A percentile compares a stretch with the other conserved stretches of the same genome.
Conservation (phyloP, 2,888 invertebrate species). For the Leptinotarsa juncta region DNA sequence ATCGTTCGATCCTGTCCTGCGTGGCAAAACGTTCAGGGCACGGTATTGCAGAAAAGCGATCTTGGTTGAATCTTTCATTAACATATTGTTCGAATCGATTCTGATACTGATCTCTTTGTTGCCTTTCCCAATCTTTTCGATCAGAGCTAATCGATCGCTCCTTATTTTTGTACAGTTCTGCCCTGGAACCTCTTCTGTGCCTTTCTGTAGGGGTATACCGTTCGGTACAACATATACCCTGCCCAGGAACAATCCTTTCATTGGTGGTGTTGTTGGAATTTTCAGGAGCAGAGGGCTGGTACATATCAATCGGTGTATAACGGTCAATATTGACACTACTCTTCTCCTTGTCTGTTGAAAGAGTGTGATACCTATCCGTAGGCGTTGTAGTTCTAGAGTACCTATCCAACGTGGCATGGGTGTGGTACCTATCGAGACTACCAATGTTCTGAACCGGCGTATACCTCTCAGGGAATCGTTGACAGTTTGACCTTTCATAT, state of each 20-base stretch:
- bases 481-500: slow-evolving; percentile 50
- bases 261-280: slow-evolving; percentile 35
- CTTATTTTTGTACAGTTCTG: slow-evolving; percentile 49
- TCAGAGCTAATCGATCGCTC: slow-evolving; percentile 55
- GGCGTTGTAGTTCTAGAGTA: slow-evolving; percentile 62
- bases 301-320: slow-evolving; percentile 58
- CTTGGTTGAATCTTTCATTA: slow-evolving; percentile 46
- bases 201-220: slow-evolving; percentile 59
- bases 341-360: slow-evolving; percentile 65
- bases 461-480: slow-evolving; percentile 57
- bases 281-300: slow-evolving; percentile 55
- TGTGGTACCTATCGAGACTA: slow-evolving; percentile 61
- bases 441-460: slow-evolving; percentile 56
- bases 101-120: slow-evolving; percentile 45
- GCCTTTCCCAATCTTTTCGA: slow-evolving; percentile 51
- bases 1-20: slow-evolving; percentile 53
- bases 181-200: slow-evolving; percentile 53
- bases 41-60: slow-evolving; percentile 60
- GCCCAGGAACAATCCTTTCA: slow-evolving; percentile 49
- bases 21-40: slow-evolving; percentile 63
- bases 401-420: slow-evolving; percentile 54
- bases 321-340: slow-evolving; percentile 61
- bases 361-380: slow-evolving; percentile 61
- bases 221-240: slow-evolving; percentile 56
- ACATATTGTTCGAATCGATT: slow-evolving; percentile 49